Conservation (phyloP, 2,888 invertebrate genomes). For the Cephonodes hylas region DNA sequence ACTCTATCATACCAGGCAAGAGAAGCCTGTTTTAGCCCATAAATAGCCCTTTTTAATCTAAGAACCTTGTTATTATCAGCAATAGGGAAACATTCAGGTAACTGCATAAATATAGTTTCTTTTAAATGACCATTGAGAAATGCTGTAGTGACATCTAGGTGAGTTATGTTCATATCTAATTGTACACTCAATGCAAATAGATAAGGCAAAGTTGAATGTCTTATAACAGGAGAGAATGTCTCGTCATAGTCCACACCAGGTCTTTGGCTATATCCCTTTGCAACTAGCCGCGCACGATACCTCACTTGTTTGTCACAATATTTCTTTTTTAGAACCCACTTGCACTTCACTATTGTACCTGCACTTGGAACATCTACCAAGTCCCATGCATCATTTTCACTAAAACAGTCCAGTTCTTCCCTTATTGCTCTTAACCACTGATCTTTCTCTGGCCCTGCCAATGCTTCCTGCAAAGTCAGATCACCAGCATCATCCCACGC, state of each 20-base stretch:
- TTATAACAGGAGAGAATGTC: slow-evolving; percentile 11
- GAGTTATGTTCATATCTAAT: not conserved
- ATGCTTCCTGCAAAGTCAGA: slow-evolving; percentile 10
- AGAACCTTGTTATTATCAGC: slow-evolving; percentile 5
- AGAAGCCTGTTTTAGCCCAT: slow-evolving; percentile 16
- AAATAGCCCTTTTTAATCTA: slow-evolving; percentile 19
- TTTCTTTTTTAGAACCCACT: slow-evolving; percentile 12
- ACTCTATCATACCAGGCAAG: not conserved
- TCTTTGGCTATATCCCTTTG: slow-evolving; percentile 1
- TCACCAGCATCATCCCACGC: not conserved
- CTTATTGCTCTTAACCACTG: slow-evolving; percentile 22
- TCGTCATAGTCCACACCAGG: slow-evolving; percentile 13
- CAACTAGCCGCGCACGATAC: slow-evolving; percentile 16
- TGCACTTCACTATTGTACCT: not conserved
- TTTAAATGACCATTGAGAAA: slow-evolving; percentile 17
- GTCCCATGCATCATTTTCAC: slow-evolving; percentile 29
- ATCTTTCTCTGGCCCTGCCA: slow-evolving; percentile 20
- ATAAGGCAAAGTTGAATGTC: slow-evolving; percentile 10
- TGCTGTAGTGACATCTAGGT: not conserved
- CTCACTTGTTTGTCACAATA: not conserved
- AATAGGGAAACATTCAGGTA: not conserved
- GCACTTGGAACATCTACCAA: slow-evolving; percentile 16
- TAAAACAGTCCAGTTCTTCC: slow-evolving; percentile 24
- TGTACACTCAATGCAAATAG: slow-evolving; percentile 16
- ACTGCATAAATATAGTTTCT: slow-evolving; percentile 10